Conservation (phyloP, 2,113 vertebrate species). For the Ia io region DNA sequence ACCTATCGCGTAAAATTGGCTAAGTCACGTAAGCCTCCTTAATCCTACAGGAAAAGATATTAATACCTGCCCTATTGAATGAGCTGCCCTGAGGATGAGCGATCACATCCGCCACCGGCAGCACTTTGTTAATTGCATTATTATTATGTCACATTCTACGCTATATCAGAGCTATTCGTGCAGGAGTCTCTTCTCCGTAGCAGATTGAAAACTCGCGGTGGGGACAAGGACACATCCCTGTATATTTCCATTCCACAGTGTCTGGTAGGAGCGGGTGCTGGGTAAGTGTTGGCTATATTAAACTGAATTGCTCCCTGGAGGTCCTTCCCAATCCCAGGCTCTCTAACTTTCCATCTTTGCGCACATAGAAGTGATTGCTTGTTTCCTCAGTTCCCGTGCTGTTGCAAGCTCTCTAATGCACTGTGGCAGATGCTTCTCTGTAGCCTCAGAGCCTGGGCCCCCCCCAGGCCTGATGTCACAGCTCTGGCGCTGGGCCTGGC, state of each 20-base stretch:
- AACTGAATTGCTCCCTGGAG: constrained; percentile 54
- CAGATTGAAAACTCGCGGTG: neutral
- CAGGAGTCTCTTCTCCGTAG: neutral
- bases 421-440: neutral
- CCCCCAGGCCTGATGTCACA: neutral
- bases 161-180: neutral
- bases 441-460: neutral
- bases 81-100: neutral
- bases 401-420: neutral
- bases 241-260: constrained; percentile 59
- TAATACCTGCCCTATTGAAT: neutral
- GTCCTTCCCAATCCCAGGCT: constrained; percentile 1
- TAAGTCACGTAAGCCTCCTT: neutral
- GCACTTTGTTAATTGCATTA: neutral
- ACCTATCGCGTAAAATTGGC: neutral
- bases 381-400: neutral
- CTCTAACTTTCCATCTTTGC: neutral
- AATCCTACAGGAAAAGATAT: neutral
- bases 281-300: constrained; percentile 41
- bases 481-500: neutral
- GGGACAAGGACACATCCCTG: neutral
- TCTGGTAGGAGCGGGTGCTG: constrained; percentile 26
- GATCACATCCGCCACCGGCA: neutral
- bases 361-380: neutral
- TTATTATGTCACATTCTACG: neutral